These are phyloP conservation scores for Drosophila tanythrix DNA, from an alignment of 2,888 invertebrate species.

Conservation along the genomic window DNA sequence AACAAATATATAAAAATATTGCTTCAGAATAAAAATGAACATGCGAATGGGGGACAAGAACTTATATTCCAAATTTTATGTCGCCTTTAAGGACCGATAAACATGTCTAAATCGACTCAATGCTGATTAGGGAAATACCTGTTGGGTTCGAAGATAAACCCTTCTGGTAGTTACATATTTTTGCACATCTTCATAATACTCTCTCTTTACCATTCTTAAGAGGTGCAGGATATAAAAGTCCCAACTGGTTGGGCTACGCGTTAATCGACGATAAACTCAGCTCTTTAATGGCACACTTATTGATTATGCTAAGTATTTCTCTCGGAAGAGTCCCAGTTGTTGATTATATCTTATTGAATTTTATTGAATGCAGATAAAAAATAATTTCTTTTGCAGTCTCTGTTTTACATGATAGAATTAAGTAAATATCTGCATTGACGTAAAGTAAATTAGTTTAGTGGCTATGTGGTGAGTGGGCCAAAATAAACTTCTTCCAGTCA, in stretches of 20 bases:
- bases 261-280: neutral
- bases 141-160: neutral
- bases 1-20: neutral
- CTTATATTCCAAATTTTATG: neutral
- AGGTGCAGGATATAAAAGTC: neutral
- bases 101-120: neutral
- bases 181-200: neutral
- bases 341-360: neutral
- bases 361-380: neutral
- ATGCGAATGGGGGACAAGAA: neutral
- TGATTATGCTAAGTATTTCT: neutral
- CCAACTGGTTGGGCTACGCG: neutral
- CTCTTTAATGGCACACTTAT: neutral
- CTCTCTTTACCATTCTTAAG: neutral
- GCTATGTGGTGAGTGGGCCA: neutral
- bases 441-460: constrained; percentile 18
- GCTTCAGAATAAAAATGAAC: neutral
- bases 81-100: neutral
- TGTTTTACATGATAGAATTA: neutral
- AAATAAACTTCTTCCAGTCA: constrained; percentile 19
- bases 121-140: neutral
- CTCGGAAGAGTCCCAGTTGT: neutral
- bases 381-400: neutral
- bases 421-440: constrained; percentile 48
- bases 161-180: neutral